Evolutionary conservation across 2,888 invertebrate genomes (phyloP).

Genomic region (Rhagium mordax): DNA sequence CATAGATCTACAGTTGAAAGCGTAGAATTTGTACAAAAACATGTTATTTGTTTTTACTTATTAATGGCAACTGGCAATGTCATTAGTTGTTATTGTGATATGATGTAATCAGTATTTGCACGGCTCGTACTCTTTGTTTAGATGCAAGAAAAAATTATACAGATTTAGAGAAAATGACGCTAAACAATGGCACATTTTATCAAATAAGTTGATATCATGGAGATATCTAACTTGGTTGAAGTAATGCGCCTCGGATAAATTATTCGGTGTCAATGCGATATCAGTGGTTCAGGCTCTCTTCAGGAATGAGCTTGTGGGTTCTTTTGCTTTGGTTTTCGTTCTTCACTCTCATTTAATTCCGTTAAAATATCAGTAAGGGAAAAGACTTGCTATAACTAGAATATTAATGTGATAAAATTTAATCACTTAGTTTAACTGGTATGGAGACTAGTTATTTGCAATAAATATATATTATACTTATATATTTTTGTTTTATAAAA

Average conservation of each 20-base stretch:
- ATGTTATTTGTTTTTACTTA: background rate
- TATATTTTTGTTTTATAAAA: conserved; percentile 25
- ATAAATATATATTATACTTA: conserved; percentile 11
- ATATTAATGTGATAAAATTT: conserved; percentile 26
- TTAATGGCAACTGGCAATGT: background rate
- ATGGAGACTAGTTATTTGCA: conserved; percentile 12
- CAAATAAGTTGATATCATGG: too few relatives aligned
- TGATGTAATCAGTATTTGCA: background rate
- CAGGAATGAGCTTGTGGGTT: background rate
- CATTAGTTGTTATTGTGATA: background rate
- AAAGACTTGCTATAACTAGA: conserved; percentile 8
- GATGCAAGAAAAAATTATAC: too few relatives aligned
- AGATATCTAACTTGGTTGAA: too few relatives aligned
- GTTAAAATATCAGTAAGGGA: background rate
- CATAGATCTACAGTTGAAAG: too few relatives aligned
- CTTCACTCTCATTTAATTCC: background rate
- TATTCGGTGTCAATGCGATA: too few relatives aligned
- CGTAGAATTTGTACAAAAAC: background rate
- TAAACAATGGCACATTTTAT: too few relatives aligned
- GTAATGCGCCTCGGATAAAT: too few relatives aligned
- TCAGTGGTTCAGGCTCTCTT: too few relatives aligned
- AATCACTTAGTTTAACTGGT: conserved; percentile 22
- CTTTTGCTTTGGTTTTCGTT: background rate
- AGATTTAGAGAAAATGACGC: too few relatives aligned
- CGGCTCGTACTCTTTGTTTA: background rate